Conservation (phyloP, 2,888 invertebrate genomes). For the Cosmia trapezina region DNA sequence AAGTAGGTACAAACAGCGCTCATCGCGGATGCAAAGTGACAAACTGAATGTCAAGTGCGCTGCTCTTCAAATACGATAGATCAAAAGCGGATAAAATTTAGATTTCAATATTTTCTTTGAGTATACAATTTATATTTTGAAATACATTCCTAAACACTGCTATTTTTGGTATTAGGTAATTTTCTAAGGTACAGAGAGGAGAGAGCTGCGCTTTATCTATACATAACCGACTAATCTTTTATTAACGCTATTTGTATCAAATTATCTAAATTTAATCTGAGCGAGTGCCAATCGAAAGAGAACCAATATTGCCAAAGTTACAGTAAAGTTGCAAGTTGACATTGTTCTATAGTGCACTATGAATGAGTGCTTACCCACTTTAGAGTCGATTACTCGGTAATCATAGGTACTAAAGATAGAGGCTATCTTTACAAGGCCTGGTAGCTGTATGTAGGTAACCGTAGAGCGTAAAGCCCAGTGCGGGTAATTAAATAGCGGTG, state of each 20-base stretch:
- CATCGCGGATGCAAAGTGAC: background rate
- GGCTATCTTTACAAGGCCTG: conserved; percentile 61
- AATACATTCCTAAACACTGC: background rate
- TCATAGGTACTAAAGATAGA: conserved; percentile 44
- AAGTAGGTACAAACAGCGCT: background rate
- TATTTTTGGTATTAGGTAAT: too few species aligned
- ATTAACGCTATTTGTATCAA: background rate
- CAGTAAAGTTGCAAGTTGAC: conserved; percentile 12
- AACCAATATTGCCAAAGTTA: conserved; percentile 31
- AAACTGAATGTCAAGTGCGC: background rate
- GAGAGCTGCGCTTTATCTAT: too few species aligned
- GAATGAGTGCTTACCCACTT: conserved; percentile 40
- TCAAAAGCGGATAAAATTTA: background rate
- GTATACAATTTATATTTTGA: background rate
- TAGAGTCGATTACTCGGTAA: conserved; percentile 43
- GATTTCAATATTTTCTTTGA: too few species aligned
- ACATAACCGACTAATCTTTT: background rate
- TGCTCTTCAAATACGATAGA: background rate
- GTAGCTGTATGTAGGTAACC: conserved; percentile 29
- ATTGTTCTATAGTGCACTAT: conserved; percentile 22
- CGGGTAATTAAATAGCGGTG: conserved; percentile 47
- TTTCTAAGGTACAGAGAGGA: background rate
- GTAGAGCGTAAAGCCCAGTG: conserved; percentile 42
- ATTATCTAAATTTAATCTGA: conserved; percentile 8
- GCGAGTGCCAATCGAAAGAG: conserved; percentile 8